phyloP scores from a whole-genome alignment of 2,888 invertebrate genomes.

The Tenthredo livida region DNA sequence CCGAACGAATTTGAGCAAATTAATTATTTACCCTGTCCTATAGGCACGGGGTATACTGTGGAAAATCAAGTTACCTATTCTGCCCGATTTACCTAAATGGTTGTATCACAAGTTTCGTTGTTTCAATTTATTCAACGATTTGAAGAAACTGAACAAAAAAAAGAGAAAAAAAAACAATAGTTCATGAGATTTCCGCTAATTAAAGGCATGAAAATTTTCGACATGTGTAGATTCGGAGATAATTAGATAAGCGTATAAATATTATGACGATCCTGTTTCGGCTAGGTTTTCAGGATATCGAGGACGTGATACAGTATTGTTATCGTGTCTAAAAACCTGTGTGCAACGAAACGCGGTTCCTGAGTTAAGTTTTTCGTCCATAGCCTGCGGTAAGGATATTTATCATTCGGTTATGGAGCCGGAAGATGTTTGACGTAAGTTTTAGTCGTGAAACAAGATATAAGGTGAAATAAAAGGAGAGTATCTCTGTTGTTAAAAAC shows the following conservation, averaged over 20 bases:
- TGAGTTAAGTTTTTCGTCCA: conserved; percentile 9
- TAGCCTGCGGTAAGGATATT: conserved; percentile 32
- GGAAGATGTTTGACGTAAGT: conserved; percentile 12
- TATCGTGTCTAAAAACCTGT: background rate
- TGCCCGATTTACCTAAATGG: background rate
- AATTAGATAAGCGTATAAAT: background rate
- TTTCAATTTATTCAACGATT: background rate
- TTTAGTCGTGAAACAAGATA: background rate
- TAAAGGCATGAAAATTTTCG: background rate
- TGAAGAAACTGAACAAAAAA: too few species aligned
- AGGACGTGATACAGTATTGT: background rate
- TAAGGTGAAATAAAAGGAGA: conserved; percentile 9
- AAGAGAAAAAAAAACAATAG: background rate
- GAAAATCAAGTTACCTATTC: background rate
- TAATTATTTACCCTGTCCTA: background rate
- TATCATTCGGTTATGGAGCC: conserved; percentile 28
- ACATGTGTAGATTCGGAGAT: background rate
- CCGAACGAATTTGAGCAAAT: conserved; percentile 42
- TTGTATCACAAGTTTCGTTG: background rate
- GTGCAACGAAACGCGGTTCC: conserved; percentile 5
- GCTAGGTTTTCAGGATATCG: background rate
- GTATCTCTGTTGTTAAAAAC: conserved; percentile 8
- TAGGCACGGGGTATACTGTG: too few species aligned
- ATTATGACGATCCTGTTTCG: background rate
- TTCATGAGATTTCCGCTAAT: background rate